Evolutionary conservation across 2,888 invertebrate species (phyloP).

Genomic region (Dicranocentrus wangi): DNA sequence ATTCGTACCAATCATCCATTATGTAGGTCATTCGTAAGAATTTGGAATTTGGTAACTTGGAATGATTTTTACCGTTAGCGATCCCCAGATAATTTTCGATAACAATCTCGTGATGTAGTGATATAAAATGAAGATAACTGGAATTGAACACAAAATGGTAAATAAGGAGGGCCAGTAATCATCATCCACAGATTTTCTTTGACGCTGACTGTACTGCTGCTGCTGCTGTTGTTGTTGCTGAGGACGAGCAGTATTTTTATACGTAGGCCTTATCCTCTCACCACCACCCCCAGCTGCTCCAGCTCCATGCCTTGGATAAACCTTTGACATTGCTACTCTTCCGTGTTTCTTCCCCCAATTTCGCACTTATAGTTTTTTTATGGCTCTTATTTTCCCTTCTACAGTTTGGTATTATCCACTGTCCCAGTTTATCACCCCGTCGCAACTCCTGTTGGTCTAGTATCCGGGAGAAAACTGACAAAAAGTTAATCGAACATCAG

Average conservation of each 20-base stretch:
- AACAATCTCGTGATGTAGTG: conserved; percentile 37
- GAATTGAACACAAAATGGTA: conserved; percentile 59
- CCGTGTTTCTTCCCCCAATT: too few species aligned
- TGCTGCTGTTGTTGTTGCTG: conserved; percentile 26
- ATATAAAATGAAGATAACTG: conserved; percentile 43
- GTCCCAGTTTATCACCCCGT: too few species aligned
- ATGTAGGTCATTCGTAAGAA: background rate
- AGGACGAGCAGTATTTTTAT: conserved; percentile 1
- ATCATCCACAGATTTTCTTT: conserved; percentile 14
- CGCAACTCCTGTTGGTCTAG: too few species aligned
- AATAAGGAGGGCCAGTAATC: conserved; percentile 48
- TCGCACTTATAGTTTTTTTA: too few species aligned
- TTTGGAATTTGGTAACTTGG: conserved; percentile 5
- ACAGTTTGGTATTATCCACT: too few species aligned
- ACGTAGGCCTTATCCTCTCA: background rate
- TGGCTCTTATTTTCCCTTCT: too few species aligned
- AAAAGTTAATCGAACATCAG: too few species aligned
- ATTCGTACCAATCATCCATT: too few species aligned
- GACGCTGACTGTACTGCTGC: conserved; percentile 19
- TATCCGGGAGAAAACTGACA: too few species aligned
- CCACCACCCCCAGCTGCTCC: conserved; percentile 22
- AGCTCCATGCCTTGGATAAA: conserved; percentile 36
- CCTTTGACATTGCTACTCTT: conserved; percentile 56
- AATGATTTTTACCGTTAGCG: conserved; percentile 30
- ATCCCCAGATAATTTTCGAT: conserved; percentile 51